Percentiles rank a stretch among this genome's conserved stretches.
These are phyloP conservation scores for Anastrepha ludens DNA, from an alignment of 1,140 invertebrate species.

Conservation along the genomic window DNA sequence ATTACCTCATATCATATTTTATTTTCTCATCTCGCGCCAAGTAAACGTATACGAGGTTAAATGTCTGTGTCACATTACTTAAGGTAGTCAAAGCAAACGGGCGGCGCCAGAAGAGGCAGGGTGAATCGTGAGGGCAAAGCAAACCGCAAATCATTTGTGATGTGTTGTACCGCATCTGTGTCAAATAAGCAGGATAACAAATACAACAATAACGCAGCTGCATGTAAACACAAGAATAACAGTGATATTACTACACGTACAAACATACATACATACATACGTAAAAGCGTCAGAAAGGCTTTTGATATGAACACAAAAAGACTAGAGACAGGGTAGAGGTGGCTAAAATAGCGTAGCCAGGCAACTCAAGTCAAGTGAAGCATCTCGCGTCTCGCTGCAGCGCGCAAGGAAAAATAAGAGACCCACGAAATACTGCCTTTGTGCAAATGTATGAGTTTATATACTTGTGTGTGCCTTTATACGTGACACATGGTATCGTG, in stretches of 20 bases:
- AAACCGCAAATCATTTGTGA: conserved; percentile 27
- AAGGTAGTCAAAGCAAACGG: not conserved
- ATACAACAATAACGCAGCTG: not conserved
- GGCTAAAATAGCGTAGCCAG: not conserved
- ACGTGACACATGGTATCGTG: not conserved
- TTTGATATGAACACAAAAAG: not conserved
- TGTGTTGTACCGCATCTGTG: conserved; percentile 31
- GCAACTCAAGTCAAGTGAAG: conserved; percentile 4
- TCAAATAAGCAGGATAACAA: conserved; percentile 29
- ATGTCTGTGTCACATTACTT: conserved; percentile 9
- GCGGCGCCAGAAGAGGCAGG: not conserved
- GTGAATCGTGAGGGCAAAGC: not conserved
- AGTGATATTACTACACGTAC: not conserved
- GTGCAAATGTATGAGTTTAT: not conserved
- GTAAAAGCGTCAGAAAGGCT: not conserved
- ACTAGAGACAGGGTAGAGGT: too few relatives aligned
- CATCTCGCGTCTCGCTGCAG: not conserved
- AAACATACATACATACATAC: not conserved
- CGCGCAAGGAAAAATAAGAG: not conserved
- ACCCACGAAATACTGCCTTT: not conserved
- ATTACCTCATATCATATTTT: conserved; percentile 4
- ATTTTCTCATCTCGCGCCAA: not conserved
- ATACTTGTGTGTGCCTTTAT: not conserved
- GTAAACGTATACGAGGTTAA: not conserved
- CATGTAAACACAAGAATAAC: conserved; percentile 30